Evolutionary conservation across 64 coral and sea anemone species (phyloP).

Genomic region (Dendronephthya gigantea): DNA sequence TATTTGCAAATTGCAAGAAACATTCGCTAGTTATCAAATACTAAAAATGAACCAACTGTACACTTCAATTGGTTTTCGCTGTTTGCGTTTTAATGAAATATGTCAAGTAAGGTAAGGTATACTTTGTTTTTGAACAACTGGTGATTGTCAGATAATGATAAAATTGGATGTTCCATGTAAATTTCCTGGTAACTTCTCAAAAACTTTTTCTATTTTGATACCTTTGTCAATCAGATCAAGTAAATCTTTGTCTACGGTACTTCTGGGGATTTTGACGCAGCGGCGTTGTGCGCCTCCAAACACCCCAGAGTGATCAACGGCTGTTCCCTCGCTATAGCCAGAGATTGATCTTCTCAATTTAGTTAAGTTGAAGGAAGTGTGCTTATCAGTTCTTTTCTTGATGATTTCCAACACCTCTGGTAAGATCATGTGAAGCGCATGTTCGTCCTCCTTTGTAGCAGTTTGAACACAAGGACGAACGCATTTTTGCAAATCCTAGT

Average conservation of each 20-base stretch:
- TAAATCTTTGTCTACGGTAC: background rate
- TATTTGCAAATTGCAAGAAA: too few relatives aligned
- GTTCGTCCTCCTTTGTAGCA: background rate
- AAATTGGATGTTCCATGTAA: too few relatives aligned
- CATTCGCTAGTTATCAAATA: too few relatives aligned
- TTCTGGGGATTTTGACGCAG: conserved; percentile 26
- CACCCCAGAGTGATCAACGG: conserved; percentile 7
- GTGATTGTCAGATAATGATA: too few relatives aligned
- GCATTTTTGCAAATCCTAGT: background rate
- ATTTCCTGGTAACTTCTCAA: too few relatives aligned
- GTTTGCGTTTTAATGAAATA: too few relatives aligned
- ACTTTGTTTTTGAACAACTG: too few relatives aligned
- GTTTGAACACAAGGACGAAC: background rate
- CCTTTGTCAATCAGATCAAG: conserved; percentile 14
- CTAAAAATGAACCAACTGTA: too few relatives aligned
- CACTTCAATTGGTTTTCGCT: too few relatives aligned
- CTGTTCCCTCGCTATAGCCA: background rate
- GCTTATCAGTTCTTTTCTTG: background rate
- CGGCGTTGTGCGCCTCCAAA: conserved; percentile 16
- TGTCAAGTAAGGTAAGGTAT: too few relatives aligned
- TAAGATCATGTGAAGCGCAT: background rate
- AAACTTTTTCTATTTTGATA: too few relatives aligned
- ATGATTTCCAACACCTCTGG: conserved; percentile 4
- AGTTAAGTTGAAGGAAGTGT: conserved; percentile 6
- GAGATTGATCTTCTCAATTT: conserved; percentile 18